These are phyloP conservation scores for Daubentonia madagascariensis DNA, from an alignment of 2,113 vertebrate genomes.

Conservation along the genomic window DNA sequence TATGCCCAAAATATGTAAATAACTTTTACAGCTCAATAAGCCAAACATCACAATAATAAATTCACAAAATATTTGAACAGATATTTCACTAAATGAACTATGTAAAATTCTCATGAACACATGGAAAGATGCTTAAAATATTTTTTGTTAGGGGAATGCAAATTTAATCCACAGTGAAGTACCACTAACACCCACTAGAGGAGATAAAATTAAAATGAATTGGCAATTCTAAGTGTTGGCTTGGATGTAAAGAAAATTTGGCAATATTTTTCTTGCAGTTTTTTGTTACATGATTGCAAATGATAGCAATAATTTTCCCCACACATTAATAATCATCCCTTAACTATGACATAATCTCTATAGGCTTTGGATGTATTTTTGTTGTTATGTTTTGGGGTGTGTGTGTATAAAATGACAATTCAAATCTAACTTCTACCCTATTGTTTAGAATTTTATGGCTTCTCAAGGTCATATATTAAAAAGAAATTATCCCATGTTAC, in stretches of 20 bases:
- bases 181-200: neutral
- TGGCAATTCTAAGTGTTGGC: neutral
- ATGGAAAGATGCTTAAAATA: neutral
- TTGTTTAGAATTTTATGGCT: neutral
- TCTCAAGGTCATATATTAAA: neutral
- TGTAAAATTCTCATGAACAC: neutral
- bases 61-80: neutral
- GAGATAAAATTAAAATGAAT: neutral
- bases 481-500: neutral
- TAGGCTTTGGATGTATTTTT: neutral
- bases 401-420: neutral
- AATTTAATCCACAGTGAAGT: neutral
- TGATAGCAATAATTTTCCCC: neutral
- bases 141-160: neutral
- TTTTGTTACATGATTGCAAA: neutral
- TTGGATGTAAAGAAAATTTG: neutral
- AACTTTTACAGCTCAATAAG: neutral
- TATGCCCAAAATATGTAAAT: neutral
- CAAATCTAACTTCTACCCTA: neutral
- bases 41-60: neutral
- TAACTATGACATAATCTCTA: neutral
- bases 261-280: neutral
- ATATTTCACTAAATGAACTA: neutral
- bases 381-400: neutral
- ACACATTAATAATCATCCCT: neutral